Percentiles rank a stretch among this genome's conserved stretches.
Evolutionary conservation across 2,888 invertebrate genomes (phyloP).

Genomic region (Digitonthophagus gazella): DNA sequence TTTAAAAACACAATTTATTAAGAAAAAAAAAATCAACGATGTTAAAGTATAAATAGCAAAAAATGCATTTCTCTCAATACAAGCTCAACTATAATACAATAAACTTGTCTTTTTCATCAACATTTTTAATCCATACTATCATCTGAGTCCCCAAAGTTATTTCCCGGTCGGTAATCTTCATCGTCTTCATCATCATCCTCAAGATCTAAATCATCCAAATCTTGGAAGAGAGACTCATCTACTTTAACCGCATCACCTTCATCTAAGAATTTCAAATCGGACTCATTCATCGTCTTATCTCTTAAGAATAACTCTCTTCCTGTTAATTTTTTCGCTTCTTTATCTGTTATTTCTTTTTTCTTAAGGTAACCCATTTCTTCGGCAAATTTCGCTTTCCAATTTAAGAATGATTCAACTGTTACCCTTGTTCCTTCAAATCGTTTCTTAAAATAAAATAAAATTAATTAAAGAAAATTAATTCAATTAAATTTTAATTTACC

Average conservation of each 20-base stretch:
- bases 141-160: conserved; percentile 14
- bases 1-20: not conserved
- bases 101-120: not conserved
- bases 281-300: conserved; percentile 91
- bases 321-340: conserved; percentile 79
- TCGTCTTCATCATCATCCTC: conserved; percentile 55
- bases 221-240: conserved; percentile 90
- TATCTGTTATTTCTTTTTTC: conserved; percentile 67
- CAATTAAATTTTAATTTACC: conserved; percentile 51
- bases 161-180: conserved; percentile 25
- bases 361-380: conserved; percentile 78
- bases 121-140: conserved; percentile 2
- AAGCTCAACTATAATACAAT: not conserved
- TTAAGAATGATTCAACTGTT: conserved; percentile 91
- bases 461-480: conserved; percentile 9
- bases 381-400: conserved; percentile 93
- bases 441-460: conserved; percentile 60
- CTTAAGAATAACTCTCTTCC: conserved; percentile 91
- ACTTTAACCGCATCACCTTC: conserved; percentile 90
- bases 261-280: conserved; percentile 93
- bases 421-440: conserved; percentile 94
- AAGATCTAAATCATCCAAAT: conserved; percentile 78
- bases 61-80: not conserved
- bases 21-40: not conserved
- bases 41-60: not conserved